Conservation (phyloP, 2,888 invertebrate genomes). For the Leucoptera coffeella region DNA sequence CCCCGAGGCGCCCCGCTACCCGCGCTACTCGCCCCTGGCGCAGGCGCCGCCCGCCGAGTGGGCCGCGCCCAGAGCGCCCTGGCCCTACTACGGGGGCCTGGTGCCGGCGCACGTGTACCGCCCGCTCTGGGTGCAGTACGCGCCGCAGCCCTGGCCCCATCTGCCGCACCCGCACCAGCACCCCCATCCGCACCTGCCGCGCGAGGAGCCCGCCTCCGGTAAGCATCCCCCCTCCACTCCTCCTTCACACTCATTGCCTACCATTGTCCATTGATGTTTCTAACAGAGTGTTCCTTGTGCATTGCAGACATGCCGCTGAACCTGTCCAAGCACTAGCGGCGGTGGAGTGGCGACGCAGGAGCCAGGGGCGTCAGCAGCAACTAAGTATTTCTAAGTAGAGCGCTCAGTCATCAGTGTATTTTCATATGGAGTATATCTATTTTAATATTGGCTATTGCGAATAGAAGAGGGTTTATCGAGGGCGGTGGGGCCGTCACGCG, state of each 20-base stretch:
- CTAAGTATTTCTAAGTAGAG: conserved; percentile 11
- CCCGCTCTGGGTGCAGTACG: conserved; percentile 23
- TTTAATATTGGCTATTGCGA: conserved; percentile 49
- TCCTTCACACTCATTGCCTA: too few species aligned
- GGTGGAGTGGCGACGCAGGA: conserved; percentile 14
- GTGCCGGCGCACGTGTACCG: conserved; percentile 17
- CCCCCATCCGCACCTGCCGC: conserved; percentile 43
- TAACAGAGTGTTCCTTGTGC: too few species aligned
- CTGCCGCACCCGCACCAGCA: conserved; percentile 40
- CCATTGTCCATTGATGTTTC: neutral
- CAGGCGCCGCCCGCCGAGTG: conserved; percentile 31
- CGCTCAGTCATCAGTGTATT: conserved; percentile 45
- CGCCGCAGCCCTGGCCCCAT: conserved; percentile 48
- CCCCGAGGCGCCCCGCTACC: conserved; percentile 17
- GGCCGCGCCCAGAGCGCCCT: conserved; percentile 35
- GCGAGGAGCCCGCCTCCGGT: conserved; percentile 57
- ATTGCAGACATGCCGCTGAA: conserved; percentile 84
- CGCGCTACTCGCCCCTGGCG: conserved; percentile 17
- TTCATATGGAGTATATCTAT: conserved; percentile 47
- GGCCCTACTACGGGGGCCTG: too few species aligned
- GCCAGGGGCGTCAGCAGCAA: conserved; percentile 23
- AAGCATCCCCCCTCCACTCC: neutral
- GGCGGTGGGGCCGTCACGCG: too few species aligned
- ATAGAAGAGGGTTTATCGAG: too few species aligned
- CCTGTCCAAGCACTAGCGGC: conserved; percentile 71